Evolutionary conservation across 2,888 invertebrate genomes (phyloP).

Genomic region (Cosmopolites sordidus): DNA sequence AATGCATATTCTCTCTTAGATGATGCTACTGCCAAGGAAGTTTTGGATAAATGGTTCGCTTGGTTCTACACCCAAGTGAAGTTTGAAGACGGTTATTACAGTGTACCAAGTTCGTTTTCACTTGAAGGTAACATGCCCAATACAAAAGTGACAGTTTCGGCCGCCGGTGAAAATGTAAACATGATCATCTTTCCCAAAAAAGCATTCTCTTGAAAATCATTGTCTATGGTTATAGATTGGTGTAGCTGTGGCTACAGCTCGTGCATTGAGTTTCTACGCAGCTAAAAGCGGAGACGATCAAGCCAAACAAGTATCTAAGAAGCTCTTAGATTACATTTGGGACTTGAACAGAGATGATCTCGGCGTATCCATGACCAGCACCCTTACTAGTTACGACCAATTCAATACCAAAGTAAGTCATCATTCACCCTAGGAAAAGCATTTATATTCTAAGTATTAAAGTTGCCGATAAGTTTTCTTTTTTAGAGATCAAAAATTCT

Average conservation of each 20-base stretch:
- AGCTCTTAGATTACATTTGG: constrained; percentile 20
- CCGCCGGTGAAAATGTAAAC: background rate
- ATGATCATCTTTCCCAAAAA: too few species aligned
- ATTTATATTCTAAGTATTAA: too few species aligned
- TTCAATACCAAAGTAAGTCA: constrained; percentile 20
- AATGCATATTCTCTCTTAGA: constrained; percentile 6
- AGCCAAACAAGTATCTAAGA: constrained; percentile 17
- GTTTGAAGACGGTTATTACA: constrained; percentile 18
- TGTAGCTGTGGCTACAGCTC: constrained; percentile 14
- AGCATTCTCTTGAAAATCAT: too few species aligned
- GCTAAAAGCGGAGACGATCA: constrained; percentile 10
- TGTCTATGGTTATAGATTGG: constrained; percentile 12
- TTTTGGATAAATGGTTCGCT: constrained; percentile 12
- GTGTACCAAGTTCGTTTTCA: constrained; percentile 13
- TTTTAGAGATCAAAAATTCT: too few species aligned
- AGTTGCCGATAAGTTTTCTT: too few species aligned
- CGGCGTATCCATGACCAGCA: constrained; percentile 10
- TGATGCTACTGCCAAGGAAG: constrained; percentile 11
- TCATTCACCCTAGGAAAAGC: too few species aligned
- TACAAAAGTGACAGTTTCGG: constrained; percentile 3
- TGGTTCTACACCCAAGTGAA: constrained; percentile 17
- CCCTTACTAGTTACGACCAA: constrained; percentile 8
- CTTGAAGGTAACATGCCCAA: constrained; percentile 20
- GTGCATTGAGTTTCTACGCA: constrained; percentile 20
- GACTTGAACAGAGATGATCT: constrained; percentile 12